Conservation (phyloP, 23 tunicate genomes). For the Oikopleura vanhoeffeni region DNA sequence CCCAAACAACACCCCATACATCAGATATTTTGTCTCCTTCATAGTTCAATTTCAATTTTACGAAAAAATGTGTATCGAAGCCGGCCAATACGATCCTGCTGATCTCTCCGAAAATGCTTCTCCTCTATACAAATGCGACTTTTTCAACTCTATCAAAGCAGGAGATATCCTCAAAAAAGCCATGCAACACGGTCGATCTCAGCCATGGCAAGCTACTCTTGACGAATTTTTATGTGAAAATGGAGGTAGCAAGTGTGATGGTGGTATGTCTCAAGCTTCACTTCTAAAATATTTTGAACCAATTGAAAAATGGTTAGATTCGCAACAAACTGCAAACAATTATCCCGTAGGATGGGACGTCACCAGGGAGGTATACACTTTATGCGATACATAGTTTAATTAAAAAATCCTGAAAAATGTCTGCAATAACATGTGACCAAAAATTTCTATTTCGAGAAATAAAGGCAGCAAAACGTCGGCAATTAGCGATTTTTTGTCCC, state of each 20-base stretch:
- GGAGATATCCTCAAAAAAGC: constrained; percentile 24
- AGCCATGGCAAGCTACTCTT: not conserved
- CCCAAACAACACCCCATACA: constrained; percentile 81
- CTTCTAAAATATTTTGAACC: constrained; percentile 36
- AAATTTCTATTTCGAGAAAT: too few species aligned
- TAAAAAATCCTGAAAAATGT: too few species aligned
- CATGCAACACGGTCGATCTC: constrained; percentile 22
- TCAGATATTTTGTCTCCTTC: constrained; percentile 76
- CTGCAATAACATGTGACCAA: too few species aligned
- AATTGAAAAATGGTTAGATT: constrained; percentile 17
- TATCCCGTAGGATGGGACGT: not conserved
- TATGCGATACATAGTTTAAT: too few species aligned
- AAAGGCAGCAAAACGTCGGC: too few species aligned
- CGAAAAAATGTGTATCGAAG: constrained; percentile 63
- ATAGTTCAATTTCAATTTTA: constrained; percentile 84
- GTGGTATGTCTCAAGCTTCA: constrained; percentile 23
- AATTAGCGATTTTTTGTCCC: too few species aligned
- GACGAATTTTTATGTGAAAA: not conserved
- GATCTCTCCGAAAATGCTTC: not conserved
- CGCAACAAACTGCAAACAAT: not conserved
- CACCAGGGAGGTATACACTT: too few species aligned
- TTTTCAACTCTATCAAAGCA: constrained; percentile 55
- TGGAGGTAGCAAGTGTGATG: not conserved
- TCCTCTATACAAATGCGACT: constrained; percentile 66
- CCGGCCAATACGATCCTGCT: constrained; percentile 15